Evolutionary conservation across 2,888 invertebrate species (phyloP).

Genomic region (Pseudeuparius sepicola): DNA sequence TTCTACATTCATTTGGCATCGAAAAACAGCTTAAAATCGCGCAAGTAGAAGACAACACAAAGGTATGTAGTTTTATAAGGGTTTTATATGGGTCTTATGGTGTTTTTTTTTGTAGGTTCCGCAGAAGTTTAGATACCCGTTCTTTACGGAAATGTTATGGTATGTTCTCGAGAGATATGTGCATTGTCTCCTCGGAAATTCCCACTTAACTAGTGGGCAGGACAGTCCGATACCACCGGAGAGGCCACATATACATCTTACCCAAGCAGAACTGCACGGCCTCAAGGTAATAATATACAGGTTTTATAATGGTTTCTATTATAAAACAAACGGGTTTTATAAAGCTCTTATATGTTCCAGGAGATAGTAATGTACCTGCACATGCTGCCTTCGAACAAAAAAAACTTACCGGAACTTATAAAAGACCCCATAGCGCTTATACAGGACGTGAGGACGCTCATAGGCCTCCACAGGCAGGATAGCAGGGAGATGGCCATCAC

Average conservation of each 20-base stretch:
- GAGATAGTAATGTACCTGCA: conserved; percentile 88
- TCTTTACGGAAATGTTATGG: conserved; percentile 97
- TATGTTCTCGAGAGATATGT: conserved; percentile 93
- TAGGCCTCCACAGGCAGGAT: conserved; percentile 82
- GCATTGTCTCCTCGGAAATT: conserved; percentile 71
- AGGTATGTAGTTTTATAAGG: conserved; percentile 44
- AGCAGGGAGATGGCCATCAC: conserved; percentile 74
- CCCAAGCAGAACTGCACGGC: conserved; percentile 70
- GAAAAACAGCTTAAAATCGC: conserved; percentile 94
- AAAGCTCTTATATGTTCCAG: conserved; percentile 35
- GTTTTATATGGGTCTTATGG: conserved; percentile 1
- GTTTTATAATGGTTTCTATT: background rate
- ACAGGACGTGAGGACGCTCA: conserved; percentile 77
- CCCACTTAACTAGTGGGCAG: conserved; percentile 54
- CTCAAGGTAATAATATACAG: conserved; percentile 48
- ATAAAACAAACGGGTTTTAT: background rate
- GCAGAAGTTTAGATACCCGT: conserved; percentile 95
- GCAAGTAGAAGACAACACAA: conserved; percentile 89
- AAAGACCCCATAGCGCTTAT: conserved; percentile 83
- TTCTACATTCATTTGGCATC: conserved; percentile 91
- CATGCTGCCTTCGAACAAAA: conserved; percentile 78
- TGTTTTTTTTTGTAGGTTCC: conserved; percentile 58
- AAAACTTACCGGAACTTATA: conserved; percentile 84
- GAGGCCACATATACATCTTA: conserved; percentile 61
- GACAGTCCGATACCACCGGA: conserved; percentile 37